Base-by-base conservation (phyloP, 2,797 vertebrate species). In the Dipus sagitta region DNA sequence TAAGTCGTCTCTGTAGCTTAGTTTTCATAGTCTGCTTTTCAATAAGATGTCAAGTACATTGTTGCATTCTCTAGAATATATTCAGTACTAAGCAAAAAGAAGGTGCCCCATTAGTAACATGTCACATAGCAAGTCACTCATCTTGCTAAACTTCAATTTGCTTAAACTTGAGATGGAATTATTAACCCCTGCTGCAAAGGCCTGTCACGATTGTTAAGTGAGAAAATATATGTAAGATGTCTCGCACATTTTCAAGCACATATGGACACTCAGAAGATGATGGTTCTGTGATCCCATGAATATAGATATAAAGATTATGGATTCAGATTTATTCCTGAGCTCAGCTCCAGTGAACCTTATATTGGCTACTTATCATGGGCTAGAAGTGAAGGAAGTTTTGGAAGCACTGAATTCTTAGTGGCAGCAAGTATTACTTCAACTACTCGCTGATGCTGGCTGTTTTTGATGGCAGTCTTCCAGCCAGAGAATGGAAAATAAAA, bases 401-500 rank as follows among this genome's bases (percentile, higher is more conserved):
- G 80, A 87, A 86, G 65, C 75, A 86, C 32, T 89, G 32, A 95
- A 90, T 94, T 94, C 96, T 96, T 84, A 52, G 0, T 77, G 96
- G 91, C 95, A 97, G 92, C 90, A 76, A 82, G 68, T 88, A 94
- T 88, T 95, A 96, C 97, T 97, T 98, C 93, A 97, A 93, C 95
- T 92, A 9, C 7, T 96, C 93, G 95, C 94, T 91, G 74, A 94
- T 82, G 93, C 93, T 97, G 96, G 97, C 96, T 97, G 96, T 97
- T 98, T 96, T 74, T 68, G 88, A 96, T 97, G 97, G 97, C 97
- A 98, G 94, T 47, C 90, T 98, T 98, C 98, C 97, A 97, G 85
- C 92, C 97, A 96, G 95, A 91, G 95, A 97, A 97, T 97, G 96
- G 96, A 92, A 97, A 94, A 93, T 94, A 91, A 38, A 38, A 3